Evolutionary conservation across 2,888 invertebrate genomes (phyloP).

Genomic region (Noctua janthe): DNA sequence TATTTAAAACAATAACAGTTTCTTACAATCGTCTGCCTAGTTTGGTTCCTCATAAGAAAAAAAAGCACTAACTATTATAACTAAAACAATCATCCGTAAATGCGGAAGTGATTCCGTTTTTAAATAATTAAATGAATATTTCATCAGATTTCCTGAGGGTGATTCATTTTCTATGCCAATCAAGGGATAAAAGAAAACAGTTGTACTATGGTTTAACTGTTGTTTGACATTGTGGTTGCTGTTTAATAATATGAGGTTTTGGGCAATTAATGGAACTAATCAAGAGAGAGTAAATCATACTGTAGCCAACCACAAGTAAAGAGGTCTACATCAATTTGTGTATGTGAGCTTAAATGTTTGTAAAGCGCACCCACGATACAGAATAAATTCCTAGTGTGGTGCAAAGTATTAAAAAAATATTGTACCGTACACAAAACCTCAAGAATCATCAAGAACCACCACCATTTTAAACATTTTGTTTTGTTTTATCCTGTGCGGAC

Average conservation of each 20-base stretch:
- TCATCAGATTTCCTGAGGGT: slow-evolving; percentile 27
- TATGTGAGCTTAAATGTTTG: background rate
- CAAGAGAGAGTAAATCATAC: background rate
- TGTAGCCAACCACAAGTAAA: background rate
- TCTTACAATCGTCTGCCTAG: background rate
- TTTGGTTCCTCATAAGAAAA: background rate
- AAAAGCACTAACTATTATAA: background rate
- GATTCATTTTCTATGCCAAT: slow-evolving; percentile 31
- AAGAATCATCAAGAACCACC: background rate
- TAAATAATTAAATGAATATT: slow-evolving; percentile 51
- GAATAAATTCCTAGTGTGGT: background rate
- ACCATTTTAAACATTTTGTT: too few relatives aligned
- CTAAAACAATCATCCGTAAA: slow-evolving; percentile 15
- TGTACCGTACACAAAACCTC: background rate
- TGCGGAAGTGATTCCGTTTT: slow-evolving; percentile 19
- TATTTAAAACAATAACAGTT: background rate
- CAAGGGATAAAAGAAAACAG: slow-evolving; percentile 30
- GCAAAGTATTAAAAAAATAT: background rate
- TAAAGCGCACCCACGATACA: too few relatives aligned
- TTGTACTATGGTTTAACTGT: background rate
- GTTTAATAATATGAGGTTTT: too few relatives aligned
- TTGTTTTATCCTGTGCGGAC: too few relatives aligned
- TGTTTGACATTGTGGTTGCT: too few relatives aligned
- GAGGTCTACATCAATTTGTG: background rate
- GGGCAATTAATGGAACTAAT: background rate